Evolutionary conservation across 1,140 invertebrate species (phyloP).

Genomic region (Myzus persicae): DNA sequence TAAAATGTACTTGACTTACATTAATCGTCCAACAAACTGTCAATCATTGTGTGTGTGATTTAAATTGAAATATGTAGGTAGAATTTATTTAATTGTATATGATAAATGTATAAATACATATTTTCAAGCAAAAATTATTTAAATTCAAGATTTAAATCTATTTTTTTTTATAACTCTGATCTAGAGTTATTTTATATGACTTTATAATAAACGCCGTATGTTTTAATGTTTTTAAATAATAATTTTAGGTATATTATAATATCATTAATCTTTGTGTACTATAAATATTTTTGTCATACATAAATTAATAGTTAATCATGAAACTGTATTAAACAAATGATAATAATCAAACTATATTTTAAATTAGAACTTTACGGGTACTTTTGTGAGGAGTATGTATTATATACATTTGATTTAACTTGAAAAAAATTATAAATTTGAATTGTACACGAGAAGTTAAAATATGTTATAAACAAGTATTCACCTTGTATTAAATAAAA

Average conservation of each 20-base stretch:
- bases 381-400: not conserved
- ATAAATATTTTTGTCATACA: constrained; percentile 4
- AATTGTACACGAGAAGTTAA: not conserved
- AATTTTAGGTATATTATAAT: not conserved
- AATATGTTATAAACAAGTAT: not conserved
- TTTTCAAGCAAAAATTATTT: not conserved
- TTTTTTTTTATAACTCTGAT: not conserved
- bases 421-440: not conserved
- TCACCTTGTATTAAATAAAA: too few relatives aligned
- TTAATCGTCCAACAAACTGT: not conserved
- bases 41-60: not conserved
- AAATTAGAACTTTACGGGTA: not conserved
- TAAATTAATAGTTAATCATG: not conserved
- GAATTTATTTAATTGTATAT: not conserved
- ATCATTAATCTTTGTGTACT: not conserved
- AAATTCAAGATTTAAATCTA: not conserved
- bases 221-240: too few relatives aligned
- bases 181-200: not conserved
- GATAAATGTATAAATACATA: too few relatives aligned
- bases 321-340: not conserved
- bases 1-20: not conserved
- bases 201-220: not conserved
- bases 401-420: not conserved
- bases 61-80: not conserved
- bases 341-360: not conserved